Evolutionary conservation across 2,113 vertebrate genomes (phyloP), one percentile per base, ranked within the genome.

Genomic region (Callionymus lyra): DNA sequence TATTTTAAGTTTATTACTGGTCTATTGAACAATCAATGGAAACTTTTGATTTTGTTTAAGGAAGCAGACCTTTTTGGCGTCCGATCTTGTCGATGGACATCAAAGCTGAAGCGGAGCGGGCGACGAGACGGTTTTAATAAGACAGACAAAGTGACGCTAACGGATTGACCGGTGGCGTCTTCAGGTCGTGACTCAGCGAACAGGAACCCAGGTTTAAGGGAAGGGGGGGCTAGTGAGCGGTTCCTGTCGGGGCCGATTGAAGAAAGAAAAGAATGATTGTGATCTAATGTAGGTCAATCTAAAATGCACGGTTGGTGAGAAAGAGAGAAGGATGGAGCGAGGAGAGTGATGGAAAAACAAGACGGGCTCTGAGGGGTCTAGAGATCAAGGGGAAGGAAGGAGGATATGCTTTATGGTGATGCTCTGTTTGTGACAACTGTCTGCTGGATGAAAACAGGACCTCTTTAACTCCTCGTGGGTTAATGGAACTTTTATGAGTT

Each of bases 401-500:
- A 59, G 82, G 82, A 72, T 75, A 56, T 80, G 83, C 79, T 95
- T 97, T 95, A 97, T 89, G 90, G 89, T 83, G 88, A 90, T 92
- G 87, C 88, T 93, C 88, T 92, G 93, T 96, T 95, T 97, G 91
- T 87, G 90, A 90, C 87, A 89, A 89, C 90, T 94, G 94, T 91
- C 92, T 92, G 89, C 87, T 87, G 89, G 89, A 91, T 92, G 88
- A 91, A 93, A 94, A 96, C 90, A 94, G 89, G 87, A 80, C 84
- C 86, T 69, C 88, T 94, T 76, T 94, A 94, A 93, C 89, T 90
- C 90, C 86, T 86, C 83, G 83, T 63, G 87, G 87, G 91, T 93
- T 97, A 97, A 98, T 97, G 94, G 94, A 97, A 90, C 88, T 97
- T 98, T 97, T 97, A 98, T 91, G 88, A 89, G 88, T 84, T 77